A percentile compares a stretch with the other conserved stretches of the same genome.
These are phyloP conservation scores for Marmota flaviventris DNA, from an alignment of 2,113 vertebrate species.

Conservation along the genomic window DNA sequence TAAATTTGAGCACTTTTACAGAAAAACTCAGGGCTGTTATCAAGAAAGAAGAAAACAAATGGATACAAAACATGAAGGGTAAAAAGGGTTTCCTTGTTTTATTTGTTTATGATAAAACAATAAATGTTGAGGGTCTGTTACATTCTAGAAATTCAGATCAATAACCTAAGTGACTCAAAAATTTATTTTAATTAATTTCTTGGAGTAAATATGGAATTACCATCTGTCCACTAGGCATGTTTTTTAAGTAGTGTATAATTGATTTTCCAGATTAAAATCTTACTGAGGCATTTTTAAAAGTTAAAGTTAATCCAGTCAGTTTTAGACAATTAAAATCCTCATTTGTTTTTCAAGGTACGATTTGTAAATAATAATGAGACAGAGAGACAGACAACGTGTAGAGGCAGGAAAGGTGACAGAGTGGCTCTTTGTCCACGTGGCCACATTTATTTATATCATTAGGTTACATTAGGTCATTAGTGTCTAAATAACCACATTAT, in stretches of 20 bases:
- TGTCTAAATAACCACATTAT: no score
- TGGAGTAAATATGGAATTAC: conserved; percentile 32
- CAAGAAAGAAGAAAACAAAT: neutral
- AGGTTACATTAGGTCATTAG: no score
- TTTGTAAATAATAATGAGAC: no score
- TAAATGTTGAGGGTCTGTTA: neutral
- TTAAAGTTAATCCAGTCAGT: conserved; percentile 53
- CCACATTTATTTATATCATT: no score
- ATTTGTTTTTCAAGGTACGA: conserved; percentile 73
- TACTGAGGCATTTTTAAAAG: neutral
- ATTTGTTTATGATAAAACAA: neutral
- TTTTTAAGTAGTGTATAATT: conserved; percentile 56
- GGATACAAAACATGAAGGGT: neutral
- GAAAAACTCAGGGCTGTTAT: neutral
- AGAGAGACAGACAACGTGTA: no score
- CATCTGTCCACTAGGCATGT: neutral
- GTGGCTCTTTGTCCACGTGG: no score
- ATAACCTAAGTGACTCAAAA: conserved; percentile 6
- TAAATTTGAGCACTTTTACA: neutral
- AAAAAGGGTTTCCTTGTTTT: neutral
- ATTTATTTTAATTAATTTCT: conserved; percentile 6
- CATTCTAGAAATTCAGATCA: conserved; percentile 36
- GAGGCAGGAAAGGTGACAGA: no score
- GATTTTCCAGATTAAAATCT: neutral
- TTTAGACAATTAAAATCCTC: conserved; percentile 71